phyloP scores from a whole-genome alignment of 2,888 invertebrate genomes.

The Apamea sordens region DNA sequence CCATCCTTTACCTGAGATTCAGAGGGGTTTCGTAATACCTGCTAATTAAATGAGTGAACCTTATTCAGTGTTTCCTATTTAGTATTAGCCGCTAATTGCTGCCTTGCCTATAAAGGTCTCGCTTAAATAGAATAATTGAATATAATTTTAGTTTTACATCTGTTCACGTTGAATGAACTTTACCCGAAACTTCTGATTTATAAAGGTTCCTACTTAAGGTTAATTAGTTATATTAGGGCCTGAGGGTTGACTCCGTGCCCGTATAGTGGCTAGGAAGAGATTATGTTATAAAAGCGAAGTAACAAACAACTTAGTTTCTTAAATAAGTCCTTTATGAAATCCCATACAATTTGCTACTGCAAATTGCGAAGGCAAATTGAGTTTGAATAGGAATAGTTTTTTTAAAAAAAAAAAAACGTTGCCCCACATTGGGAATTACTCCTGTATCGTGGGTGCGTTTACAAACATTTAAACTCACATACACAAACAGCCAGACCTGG shows the following conservation, averaged over 20 bases:
- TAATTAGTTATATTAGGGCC: constrained; percentile 38
- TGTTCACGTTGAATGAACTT: not conserved
- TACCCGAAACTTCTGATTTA: constrained; percentile 33
- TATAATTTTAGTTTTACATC: not conserved
- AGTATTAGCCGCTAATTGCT: not conserved
- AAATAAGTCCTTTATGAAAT: constrained; percentile 2
- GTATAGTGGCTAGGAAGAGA: constrained; percentile 10
- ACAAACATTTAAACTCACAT: too few species aligned
- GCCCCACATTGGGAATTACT: too few species aligned
- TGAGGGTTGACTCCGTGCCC: constrained; percentile 16
- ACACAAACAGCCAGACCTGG: too few species aligned
- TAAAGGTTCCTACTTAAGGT: constrained; percentile 30
- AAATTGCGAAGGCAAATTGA: not conserved
- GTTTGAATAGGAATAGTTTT: not conserved
- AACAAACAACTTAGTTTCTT: constrained; percentile 4
- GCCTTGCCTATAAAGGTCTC: not conserved
- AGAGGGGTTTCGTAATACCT: not conserved
- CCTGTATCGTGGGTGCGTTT: too few species aligned
- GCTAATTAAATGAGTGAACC: constrained; percentile 6
- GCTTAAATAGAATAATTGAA: not conserved
- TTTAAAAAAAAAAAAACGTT: too few species aligned
- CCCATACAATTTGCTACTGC: not conserved
- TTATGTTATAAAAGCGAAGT: constrained; percentile 18
- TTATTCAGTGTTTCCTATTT: constrained; percentile 17
- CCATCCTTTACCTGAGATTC: constrained; percentile 36